These are phyloP conservation scores for Ophiodon elongatus DNA, from an alignment of 2,113 vertebrate species.

Conservation along the genomic window DNA sequence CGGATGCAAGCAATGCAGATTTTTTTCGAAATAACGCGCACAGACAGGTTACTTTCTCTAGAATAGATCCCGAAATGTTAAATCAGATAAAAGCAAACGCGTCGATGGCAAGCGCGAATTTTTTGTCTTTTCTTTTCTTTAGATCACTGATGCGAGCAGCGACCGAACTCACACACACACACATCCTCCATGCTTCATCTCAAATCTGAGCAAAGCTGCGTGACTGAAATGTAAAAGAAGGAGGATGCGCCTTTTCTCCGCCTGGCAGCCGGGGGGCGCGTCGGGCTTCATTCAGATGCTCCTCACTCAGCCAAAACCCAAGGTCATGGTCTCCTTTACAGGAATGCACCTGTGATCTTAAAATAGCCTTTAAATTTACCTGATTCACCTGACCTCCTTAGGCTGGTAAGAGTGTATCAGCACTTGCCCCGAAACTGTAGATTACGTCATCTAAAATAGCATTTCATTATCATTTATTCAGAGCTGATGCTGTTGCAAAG, in stretches of 20 bases:
- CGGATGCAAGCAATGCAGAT: conserved; percentile 38
- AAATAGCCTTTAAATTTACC: not conserved
- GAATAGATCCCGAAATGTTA: not conserved
- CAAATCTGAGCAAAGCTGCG: conserved; percentile 71
- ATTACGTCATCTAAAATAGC: not conserved
- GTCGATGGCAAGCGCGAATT: not conserved
- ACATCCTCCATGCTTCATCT: conserved; percentile 51
- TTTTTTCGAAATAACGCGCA: conserved; percentile 28
- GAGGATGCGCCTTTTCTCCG: conserved; percentile 70
- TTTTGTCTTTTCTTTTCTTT: not conserved
- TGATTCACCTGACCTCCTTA: conserved; percentile 5
- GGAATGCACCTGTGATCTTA: conserved; percentile 29
- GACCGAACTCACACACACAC: not conserved
- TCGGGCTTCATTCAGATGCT: conserved; percentile 49
- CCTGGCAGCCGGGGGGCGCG: conserved; percentile 55
- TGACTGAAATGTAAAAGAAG: conserved; percentile 64
- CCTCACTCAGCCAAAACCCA: conserved; percentile 66
- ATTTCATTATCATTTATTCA: not conserved
- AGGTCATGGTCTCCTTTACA: conserved; percentile 65
- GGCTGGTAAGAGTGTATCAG: not conserved
- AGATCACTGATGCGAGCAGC: not conserved
- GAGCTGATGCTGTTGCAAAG: not conserved
- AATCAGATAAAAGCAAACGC: not conserved
- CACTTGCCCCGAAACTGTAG: not conserved
- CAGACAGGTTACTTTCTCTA: not conserved